Evolutionary conservation across 2,797 vertebrate species (phyloP).

Genomic region (Glossophaga mutica): DNA sequence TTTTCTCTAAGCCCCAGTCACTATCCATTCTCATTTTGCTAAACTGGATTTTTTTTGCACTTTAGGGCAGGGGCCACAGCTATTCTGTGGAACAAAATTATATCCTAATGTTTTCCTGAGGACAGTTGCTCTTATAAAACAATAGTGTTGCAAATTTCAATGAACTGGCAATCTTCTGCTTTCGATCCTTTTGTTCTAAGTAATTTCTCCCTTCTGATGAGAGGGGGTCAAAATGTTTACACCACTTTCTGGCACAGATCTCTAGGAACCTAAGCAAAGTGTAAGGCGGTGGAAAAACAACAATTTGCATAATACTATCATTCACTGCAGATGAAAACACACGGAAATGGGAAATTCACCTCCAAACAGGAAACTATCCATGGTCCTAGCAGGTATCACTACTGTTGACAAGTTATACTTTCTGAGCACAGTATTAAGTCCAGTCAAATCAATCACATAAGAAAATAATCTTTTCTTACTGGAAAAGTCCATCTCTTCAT

Average conservation of each 20-base stretch:
- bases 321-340: constrained; percentile 23
- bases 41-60: constrained; percentile 25
- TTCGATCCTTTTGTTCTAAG: constrained; percentile 10
- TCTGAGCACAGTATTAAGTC: constrained; percentile 29
- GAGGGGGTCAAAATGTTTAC: constrained; percentile 29
- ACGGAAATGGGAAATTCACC: constrained; percentile 29
- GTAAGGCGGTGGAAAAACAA: neutral
- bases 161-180: neutral
- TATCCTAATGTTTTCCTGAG: neutral
- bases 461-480: neutral
- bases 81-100: neutral
- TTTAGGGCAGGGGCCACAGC: neutral
- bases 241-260: constrained; percentile 9
- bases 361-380: neutral
- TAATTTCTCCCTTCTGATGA: constrained; percentile 38
- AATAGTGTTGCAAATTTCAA: neutral
- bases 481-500: constrained; percentile 13
- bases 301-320: neutral
- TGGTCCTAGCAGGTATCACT: neutral
- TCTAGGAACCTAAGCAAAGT: constrained; percentile 22
- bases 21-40: neutral
- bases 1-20: constrained; percentile 26
- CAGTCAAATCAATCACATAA: neutral
- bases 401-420: neutral
- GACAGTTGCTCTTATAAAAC: constrained; percentile 21